Evolutionary conservation across 2,888 invertebrate genomes (phyloP), one percentile per base, ranked within the genome.

Genomic region (Balanococcus diminutus): DNA sequence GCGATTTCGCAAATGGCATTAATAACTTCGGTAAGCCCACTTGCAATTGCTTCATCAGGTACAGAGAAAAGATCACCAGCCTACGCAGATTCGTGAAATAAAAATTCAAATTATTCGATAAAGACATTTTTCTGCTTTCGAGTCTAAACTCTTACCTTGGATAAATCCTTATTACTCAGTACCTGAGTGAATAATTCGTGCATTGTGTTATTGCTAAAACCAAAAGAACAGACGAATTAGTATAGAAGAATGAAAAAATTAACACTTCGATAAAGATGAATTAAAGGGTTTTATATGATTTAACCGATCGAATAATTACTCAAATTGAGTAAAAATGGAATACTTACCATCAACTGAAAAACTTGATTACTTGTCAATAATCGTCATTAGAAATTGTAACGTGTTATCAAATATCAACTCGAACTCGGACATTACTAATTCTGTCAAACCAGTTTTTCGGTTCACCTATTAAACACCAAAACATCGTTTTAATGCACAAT

Each of bases 11-110:
- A 93, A 89, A 95, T 94, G 91, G 89, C 90, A 89, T 93, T 92
- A 89, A 97, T 94, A 89, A 96, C 96, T 91, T 95, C 94, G 84
- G 94, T 94, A 88, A 96, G 91, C 90, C 96, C 96, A 90, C 94
- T 93, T 32, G 96, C 95, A 88, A 98, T 96, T 88, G 95, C 94
- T 87, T 94, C 93, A 91, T 98, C 96, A 79, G 95, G 93, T 87
- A 98, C 93, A 14, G 95, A 94, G 91, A 98, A 98, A 88, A 98
- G 92, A 90, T 97, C 97, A 36, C 97, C 97, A 88, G 97, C 97
- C 90, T 95, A 8, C 4, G 91, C 46, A 88, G 87, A 84, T 25
- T 82, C 56, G 61, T 28, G 46, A 82, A 85, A 36, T 11, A 11
- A 11, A 11, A 83, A 79, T 5, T 6, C 0, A 28, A 25, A 3